Base-by-base conservation (phyloP, 2,113 vertebrate species). In the Tringa solitaria region DNA sequence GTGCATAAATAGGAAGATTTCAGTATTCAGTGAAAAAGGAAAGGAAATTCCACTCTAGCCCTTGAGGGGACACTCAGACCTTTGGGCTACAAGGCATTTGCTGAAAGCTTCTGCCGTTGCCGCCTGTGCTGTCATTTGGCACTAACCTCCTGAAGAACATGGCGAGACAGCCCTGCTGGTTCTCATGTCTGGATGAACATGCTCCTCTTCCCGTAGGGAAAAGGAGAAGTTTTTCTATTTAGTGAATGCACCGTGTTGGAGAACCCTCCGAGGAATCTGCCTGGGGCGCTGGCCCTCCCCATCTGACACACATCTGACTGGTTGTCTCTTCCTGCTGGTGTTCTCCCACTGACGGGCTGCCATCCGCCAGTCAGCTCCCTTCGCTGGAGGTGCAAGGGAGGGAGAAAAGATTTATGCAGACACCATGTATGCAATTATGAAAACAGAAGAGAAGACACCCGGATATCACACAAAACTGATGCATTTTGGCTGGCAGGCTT, bases 401-500 rank as follows among this genome's bases (percentile, higher is more conserved):
- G 46, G 46, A 48, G 46, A 23, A 4, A 41, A 88, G 95, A 97
- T 97, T 96, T 96, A 97, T 93, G 97, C 95, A 97, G 97, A 95
- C 96, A 97, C 95, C 86, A 95, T 96, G 95, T 96, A 95, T 87
- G 90, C 96, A 97, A 96, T 98, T 97, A 98, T 48, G 82, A 95
- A 96, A 96, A 93, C 91, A 97, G 95, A 84, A 96, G 94, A 94
- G 83, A 94, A 96, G 87, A 89, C 95, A 93, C 95, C 88, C 94
- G 26, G 97, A 96, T 97, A 96, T 97, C 96, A 96, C 91, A 96
- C 84, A 84, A 84, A 97, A 97, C 50, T 87, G 96, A 97, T 97
- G 97, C 94, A 74, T 97, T 97, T 96, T 93, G 94, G 96, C 97
- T 98, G 95, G 92, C 87, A 96, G 96, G 96, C 95, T 94, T 96